Evolutionary conservation across 2,797 vertebrate species (phyloP).

Genomic region (Morus bassanus): DNA sequence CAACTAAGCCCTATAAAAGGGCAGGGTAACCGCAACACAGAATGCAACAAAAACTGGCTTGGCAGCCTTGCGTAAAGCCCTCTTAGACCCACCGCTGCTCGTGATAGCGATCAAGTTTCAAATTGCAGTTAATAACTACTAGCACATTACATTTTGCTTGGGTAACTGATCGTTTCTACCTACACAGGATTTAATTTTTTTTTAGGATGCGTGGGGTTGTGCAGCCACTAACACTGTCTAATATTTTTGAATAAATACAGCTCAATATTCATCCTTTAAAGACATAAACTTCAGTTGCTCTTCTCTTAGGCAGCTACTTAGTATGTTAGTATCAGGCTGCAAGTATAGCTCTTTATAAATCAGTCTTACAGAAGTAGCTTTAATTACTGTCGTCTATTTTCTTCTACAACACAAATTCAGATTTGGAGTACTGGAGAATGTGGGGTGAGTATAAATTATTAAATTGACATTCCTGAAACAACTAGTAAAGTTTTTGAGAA

Average conservation of each 20-base stretch:
- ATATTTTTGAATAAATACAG: background rate
- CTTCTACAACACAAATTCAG: background rate
- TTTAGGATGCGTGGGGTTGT: background rate
- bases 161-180: background rate
- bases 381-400: background rate
- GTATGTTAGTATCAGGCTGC: background rate
- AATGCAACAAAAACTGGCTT: background rate
- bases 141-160: background rate
- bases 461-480: background rate
- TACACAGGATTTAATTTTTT: background rate
- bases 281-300: background rate
- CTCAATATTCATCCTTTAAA: background rate
- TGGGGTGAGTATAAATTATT: background rate
- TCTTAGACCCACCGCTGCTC: background rate
- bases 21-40: background rate
- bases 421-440: background rate
- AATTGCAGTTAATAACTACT: background rate
- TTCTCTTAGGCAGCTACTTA: background rate
- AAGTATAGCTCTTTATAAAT: background rate
- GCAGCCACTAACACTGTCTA: background rate
- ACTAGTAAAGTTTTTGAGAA: background rate
- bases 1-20: background rate
- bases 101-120: background rate
- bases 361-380: background rate
- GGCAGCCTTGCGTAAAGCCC: background rate